A percentile compares a stretch with the other conserved stretches of the same genome.
These are phyloP conservation scores for Yponomeuta malinellus DNA, from an alignment of 2,888 invertebrate species.

Conservation along the genomic window DNA sequence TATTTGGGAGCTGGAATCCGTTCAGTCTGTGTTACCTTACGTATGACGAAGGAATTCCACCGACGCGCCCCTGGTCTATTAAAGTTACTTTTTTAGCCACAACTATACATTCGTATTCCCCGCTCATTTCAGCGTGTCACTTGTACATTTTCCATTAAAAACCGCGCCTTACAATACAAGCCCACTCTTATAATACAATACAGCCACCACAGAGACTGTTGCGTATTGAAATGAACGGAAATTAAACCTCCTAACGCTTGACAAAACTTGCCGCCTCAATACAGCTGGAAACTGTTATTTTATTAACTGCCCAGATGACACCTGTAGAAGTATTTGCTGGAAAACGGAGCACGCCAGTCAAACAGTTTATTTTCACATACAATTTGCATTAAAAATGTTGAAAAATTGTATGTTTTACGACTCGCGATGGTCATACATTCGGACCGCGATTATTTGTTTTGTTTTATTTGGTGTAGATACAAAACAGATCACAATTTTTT, in stretches of 20 bases:
- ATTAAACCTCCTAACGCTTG: conserved; percentile 8
- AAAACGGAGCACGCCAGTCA: background rate
- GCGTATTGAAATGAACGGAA: conserved; percentile 10
- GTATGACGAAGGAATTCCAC: too few relatives aligned
- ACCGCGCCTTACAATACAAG: background rate
- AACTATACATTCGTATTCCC: background rate
- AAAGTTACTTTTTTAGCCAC: too few relatives aligned
- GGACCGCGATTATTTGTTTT: too few relatives aligned
- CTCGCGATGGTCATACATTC: too few relatives aligned
- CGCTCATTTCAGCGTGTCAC: background rate
- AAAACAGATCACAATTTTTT: too few relatives aligned
- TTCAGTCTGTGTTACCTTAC: too few relatives aligned
- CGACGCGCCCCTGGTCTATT: too few relatives aligned
- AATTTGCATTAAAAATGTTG: too few relatives aligned
- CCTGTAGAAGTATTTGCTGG: background rate
- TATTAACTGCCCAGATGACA: background rate
- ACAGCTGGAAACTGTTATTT: background rate
- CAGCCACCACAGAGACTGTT: background rate
- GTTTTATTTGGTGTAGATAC: too few relatives aligned
- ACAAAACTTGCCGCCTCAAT: conserved; percentile 13
- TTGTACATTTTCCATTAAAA: background rate
- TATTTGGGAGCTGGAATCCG: too few relatives aligned
- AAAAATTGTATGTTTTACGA: too few relatives aligned
- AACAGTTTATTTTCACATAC: background rate
- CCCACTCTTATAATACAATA: background rate